A percentile compares a stretch with the other conserved stretches of the same genome.
Conservation (phyloP, 2,113 vertebrate genomes). For the Phocoena phocoena region DNA sequence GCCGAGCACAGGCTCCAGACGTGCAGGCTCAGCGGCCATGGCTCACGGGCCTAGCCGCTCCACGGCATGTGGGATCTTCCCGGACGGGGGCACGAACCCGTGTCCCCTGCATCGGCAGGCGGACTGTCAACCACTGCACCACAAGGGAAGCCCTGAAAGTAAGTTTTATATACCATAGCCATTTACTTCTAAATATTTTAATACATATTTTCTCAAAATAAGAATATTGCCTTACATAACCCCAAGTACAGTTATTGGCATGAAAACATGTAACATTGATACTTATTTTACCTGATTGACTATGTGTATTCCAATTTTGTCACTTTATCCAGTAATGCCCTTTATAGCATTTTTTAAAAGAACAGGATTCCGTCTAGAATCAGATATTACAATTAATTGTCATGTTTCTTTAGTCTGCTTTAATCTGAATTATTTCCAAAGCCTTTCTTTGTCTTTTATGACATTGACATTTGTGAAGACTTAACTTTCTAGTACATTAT, state of each 20-base stretch:
- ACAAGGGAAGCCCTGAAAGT: not conserved
- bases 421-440: constrained; percentile 1
- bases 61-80: too few species aligned
- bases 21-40: too few species aligned
- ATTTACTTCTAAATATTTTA: not conserved
- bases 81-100: too few species aligned
- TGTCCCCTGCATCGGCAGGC: too few species aligned
- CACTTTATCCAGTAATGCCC: not conserved
- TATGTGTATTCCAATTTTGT: not conserved
- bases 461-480: not conserved
- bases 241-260: not conserved
- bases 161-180: not conserved
- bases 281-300: not conserved
- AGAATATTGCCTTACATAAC: not conserved
- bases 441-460: not conserved
- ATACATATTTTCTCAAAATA: not conserved
- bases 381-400: not conserved
- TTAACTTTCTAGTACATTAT: not conserved
- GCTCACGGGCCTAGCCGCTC: too few species aligned
- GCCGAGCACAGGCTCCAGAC: too few species aligned
- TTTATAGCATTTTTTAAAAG: not conserved
- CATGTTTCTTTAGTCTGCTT: not conserved
- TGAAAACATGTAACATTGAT: not conserved
- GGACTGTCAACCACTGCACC: too few species aligned
- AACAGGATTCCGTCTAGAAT: not conserved